Conservation (phyloP, 53 echinoderm and acorn worm genomes). For the Antedon mediterranea region DNA sequence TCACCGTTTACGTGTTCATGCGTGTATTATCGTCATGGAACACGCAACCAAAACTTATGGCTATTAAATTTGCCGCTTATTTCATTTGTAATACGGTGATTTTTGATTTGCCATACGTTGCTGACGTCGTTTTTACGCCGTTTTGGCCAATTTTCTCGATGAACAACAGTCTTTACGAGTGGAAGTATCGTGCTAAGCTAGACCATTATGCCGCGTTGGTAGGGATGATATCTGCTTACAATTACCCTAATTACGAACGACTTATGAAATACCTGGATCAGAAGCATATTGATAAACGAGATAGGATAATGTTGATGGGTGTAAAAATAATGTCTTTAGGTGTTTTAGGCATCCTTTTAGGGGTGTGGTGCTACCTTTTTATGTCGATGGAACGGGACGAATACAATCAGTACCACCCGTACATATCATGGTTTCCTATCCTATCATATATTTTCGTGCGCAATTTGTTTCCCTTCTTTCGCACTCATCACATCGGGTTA, state of each 20-base stretch:
- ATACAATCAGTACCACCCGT: conserved; percentile 52
- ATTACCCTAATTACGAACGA: conserved; percentile 64
- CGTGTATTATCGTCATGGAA: conserved; percentile 51
- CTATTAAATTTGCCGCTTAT: conserved; percentile 51
- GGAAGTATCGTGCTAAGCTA: conserved; percentile 55
- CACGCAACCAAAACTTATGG: conserved; percentile 27
- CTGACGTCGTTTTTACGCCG: conserved; percentile 33
- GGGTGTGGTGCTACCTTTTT: conserved; percentile 35
- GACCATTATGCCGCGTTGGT: conserved; percentile 64
- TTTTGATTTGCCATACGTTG: conserved; percentile 37
- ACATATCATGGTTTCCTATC: conserved; percentile 70
- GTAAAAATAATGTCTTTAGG: conserved; percentile 47
- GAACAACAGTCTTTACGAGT: conserved; percentile 45
- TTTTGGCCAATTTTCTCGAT: conserved; percentile 46
- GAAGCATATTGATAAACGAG: conserved; percentile 30
- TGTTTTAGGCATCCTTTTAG: conserved; percentile 13
- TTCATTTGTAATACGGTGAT: conserved; percentile 39
- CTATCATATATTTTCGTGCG: conserved; percentile 40
- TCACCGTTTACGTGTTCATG: conserved; percentile 68
- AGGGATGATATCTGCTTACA: conserved; percentile 75
- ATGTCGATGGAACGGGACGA: conserved; percentile 36
- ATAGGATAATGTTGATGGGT: conserved; percentile 20
- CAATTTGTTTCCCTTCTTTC: conserved; percentile 44
- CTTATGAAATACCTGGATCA: conserved; percentile 60
- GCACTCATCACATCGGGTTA: conserved; percentile 44